phyloP scores from a whole-genome alignment of 2,888 invertebrate species.

The Cheilosia grossa region DNA sequence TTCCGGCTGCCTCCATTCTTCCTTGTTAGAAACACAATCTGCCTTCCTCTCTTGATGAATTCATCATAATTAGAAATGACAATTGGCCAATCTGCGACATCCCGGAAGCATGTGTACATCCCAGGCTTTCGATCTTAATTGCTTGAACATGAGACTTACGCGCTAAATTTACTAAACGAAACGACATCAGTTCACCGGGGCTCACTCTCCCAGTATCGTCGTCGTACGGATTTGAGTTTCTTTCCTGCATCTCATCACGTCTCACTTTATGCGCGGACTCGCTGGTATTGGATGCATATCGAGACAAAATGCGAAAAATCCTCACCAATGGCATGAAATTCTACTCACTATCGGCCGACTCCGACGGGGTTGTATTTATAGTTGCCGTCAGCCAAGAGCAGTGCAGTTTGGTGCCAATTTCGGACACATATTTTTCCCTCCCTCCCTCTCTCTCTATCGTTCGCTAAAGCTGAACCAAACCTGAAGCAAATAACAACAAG shows the following conservation, averaged over 20 bases:
- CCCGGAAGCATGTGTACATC: slow-evolving; percentile 61
- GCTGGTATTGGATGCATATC: neutral
- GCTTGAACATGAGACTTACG: slow-evolving; percentile 64
- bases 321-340: slow-evolving; percentile 53
- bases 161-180: slow-evolving; percentile 59
- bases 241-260: slow-evolving; percentile 2
- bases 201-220: neutral
- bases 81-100: slow-evolving; percentile 54
- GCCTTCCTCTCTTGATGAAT: slow-evolving; percentile 3
- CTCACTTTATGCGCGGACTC: slow-evolving; percentile 5
- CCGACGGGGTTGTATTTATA: slow-evolving; percentile 4
- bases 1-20: too few species aligned
- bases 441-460: neutral
- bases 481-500: slow-evolving; percentile 42
- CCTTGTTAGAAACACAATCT: neutral
- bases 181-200: slow-evolving; percentile 39
- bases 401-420: slow-evolving; percentile 58
- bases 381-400: slow-evolving; percentile 1
- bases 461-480: neutral
- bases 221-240: slow-evolving; percentile 12
- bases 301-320: slow-evolving; percentile 60
- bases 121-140: slow-evolving; percentile 69
- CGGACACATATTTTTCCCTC: slow-evolving; percentile 15
- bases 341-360: slow-evolving; percentile 22
- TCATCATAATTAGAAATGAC: slow-evolving; percentile 68